Base-by-base conservation (phyloP, 2,888 invertebrate species). In the Drosophila fungiperda region DNA sequence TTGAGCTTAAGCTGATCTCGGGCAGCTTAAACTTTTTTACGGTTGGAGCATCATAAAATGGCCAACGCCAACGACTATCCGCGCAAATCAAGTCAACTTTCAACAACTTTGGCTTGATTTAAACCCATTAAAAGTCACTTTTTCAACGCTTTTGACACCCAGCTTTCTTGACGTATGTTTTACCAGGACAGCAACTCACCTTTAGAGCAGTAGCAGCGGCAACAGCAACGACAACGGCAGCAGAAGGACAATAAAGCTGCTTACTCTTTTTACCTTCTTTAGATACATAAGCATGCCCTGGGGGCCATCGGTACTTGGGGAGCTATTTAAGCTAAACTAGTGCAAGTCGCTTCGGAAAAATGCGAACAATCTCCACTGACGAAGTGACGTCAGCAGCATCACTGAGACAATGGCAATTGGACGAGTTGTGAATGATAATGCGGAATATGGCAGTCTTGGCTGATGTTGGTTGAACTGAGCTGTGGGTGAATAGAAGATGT, bases 101-200 rank as follows among this genome's bases (percentile, higher is more conserved):
- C 85, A 86, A 82, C 81, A 90, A 87, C 89, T 90, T 87, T 87
- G 86, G 87, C 90, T 91, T 90, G 91, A 90, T 90, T 88, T 90
- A 87, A 91, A 90, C 81, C 89, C 91, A 91, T 91, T 91, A 91
- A 91, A 91, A 91, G 91, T 91, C 92, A 90, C 91, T 91, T 91
- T 90, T 89, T 87, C 80, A 83, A 87, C 82, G 85, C 85, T 86
- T 87, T 89, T 84, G 78, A 68, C 84, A 80, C 70, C 74, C 71
- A 70, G 57, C 73, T 49, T 59, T 49, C 72, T 69, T 70, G 69
- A 76, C 70, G 72, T 72, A 63, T 71, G 66, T 45, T 64, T 66
- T 40, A 36, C 48, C 60, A 55, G 63, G 63, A 57, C 60, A 48
- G 23, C 23, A 58, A 82, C 85, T 84, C 80, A 85, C 85, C 83